Base-by-base conservation (phyloP, 1,140 invertebrate genomes). In the Cydia fagiglandana region DNA sequence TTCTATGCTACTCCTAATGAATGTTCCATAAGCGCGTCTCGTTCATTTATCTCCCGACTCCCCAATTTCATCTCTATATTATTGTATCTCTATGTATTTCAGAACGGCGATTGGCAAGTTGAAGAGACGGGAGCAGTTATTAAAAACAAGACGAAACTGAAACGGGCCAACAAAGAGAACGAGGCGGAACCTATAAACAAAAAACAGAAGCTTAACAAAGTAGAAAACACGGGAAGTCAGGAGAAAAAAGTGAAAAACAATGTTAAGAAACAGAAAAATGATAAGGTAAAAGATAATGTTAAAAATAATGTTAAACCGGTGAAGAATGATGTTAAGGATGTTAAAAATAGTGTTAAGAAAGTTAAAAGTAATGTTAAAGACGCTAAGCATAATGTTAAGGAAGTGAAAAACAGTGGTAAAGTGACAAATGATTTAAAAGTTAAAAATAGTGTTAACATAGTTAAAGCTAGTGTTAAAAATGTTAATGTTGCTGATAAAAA, bases 41-140 rank as follows among this genome's bases (percentile, higher is more conserved):
- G 30, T 30, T 30, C 30, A 4, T 3, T 24, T 2, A 24, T 24
- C 24, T 4, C 30, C 30, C 30, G 2, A 3, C 30, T 4, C 30
- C 30, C 30, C 30, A 3, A 3, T 4, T 30, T 30, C 30, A 30
- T 30, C 30, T 30, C 30, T 30, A 30, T 30, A 30, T 30, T 30
- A 30, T 30, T 30, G 30, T 30, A 30, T 3, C 30, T 30, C 30
- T 2, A 30, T 30, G 30, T 24, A 24, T 30, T 34, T 34, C 77
- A 91, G 88, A 84, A 83, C 64, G 87, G 85, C 1, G 82, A 77
- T 0, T 91, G 89, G 89, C 74, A 83, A 75, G 84, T 91, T 2
- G 87, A 91, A 76, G 74, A 84, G 6, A 78, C 84, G 7, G 38
- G 38, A n/a, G 79, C 82, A 28, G 75, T 78, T 4, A n/a, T 53